These are phyloP conservation scores for Lysandra bellargus DNA, from an alignment of 2,888 invertebrate species.

Conservation along the genomic window DNA sequence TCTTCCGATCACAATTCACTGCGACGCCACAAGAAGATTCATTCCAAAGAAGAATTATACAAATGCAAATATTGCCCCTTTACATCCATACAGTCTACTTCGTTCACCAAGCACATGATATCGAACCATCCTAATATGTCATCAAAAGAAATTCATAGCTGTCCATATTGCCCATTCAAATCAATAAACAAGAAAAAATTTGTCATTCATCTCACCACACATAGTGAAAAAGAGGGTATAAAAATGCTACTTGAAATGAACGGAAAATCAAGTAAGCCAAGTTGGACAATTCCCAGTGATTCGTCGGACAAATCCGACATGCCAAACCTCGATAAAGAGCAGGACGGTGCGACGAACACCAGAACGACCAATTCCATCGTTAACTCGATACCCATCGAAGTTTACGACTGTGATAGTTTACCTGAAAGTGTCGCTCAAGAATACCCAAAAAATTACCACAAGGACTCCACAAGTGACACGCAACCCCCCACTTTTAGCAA, in stretches of 20 bases:
- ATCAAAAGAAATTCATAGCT: constrained; percentile 81
- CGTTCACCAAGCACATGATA: constrained; percentile 88
- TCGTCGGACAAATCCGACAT: constrained; percentile 49
- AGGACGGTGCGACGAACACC: constrained; percentile 49
- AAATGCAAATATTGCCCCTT: constrained; percentile 90
- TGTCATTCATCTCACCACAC: constrained; percentile 75
- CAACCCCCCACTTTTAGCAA: constrained; percentile 53
- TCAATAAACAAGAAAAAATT: constrained; percentile 84
- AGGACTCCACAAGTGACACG: constrained; percentile 49
- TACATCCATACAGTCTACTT: constrained; percentile 89
- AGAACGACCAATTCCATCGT: constrained; percentile 61
- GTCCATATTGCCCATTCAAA: constrained; percentile 82
- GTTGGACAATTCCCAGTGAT: constrained; percentile 72
- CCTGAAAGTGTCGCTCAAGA: constrained; percentile 62
- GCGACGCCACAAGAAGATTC: constrained; percentile 88
- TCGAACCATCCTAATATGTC: constrained; percentile 88
- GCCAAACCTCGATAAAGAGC: constrained; percentile 47
- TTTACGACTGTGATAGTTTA: constrained; percentile 70
- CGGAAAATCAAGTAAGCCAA: constrained; percentile 57
- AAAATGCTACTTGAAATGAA: constrained; percentile 61
- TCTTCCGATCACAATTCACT: constrained; percentile 91
- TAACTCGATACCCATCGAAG: constrained; percentile 66
- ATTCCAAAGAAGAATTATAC: constrained; percentile 88
- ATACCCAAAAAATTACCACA: constrained; percentile 61
- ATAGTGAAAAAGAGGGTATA: constrained; percentile 71